Percentiles rank a stretch among this genome's conserved stretches.
Conservation (phyloP, 2,888 invertebrate species). For the Pyrrhosoma nymphula region DNA sequence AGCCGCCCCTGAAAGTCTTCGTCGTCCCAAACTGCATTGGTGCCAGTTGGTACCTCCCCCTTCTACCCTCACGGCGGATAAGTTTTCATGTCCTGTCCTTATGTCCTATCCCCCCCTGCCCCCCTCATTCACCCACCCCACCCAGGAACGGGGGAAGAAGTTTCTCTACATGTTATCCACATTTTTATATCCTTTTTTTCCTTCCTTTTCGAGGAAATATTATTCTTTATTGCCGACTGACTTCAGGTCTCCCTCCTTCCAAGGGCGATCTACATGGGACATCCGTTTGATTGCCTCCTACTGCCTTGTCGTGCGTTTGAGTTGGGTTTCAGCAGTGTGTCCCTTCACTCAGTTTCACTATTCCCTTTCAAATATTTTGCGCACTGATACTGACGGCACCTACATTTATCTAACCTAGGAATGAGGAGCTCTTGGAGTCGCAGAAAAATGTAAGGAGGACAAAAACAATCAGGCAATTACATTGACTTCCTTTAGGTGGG, state of each 20-base stretch:
- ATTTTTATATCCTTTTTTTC: not conserved
- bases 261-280: not conserved
- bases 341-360: too few relatives aligned
- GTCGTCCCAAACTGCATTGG: not conserved
- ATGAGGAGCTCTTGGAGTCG: too few relatives aligned
- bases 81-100: not conserved
- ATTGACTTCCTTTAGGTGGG: too few relatives aligned
- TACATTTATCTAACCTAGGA: too few relatives aligned
- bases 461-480: too few relatives aligned
- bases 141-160: not conserved
- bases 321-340: not conserved
- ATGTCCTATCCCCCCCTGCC: not conserved
- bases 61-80: not conserved
- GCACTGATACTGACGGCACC: too few relatives aligned
- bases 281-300: not conserved
- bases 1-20: not conserved
- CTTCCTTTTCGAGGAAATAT: not conserved
- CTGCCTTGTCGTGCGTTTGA: not conserved
- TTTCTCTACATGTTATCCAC: not conserved
- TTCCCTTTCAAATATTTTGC: too few relatives aligned
- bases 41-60: constrained; percentile 39
- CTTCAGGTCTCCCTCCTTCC: not conserved
- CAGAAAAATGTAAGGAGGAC: too few relatives aligned
- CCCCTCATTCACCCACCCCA: not conserved
- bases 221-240: not conserved